phyloP scores from a whole-genome alignment of 2,888 invertebrate genomes.

The Brachypalpus laphriformis region DNA sequence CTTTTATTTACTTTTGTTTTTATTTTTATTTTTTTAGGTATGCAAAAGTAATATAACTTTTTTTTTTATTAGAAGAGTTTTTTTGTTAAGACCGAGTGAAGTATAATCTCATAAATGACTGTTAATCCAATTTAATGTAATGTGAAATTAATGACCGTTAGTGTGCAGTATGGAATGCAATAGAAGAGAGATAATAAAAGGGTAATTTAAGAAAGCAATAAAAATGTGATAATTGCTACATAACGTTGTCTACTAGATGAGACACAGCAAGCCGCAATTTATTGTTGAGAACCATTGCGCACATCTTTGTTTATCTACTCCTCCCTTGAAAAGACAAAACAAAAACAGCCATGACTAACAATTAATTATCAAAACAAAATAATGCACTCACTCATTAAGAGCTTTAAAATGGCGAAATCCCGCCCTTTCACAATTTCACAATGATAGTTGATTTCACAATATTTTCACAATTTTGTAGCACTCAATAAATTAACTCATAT shows the following conservation, averaged over 20 bases:
- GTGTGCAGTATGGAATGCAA: too few relatives aligned
- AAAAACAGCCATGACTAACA: neutral
- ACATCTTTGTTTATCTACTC: too few relatives aligned
- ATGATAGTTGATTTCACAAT: neutral
- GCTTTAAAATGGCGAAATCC: neutral
- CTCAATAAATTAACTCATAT: neutral
- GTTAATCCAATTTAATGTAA: constrained; percentile 51
- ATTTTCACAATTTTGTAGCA: neutral
- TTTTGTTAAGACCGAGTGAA: neutral
- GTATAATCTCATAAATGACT: constrained; percentile 38
- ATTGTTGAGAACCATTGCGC: too few relatives aligned
- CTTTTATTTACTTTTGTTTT: constrained; percentile 51
- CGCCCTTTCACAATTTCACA: neutral
- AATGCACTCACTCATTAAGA: neutral
- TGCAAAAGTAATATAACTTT: neutral
- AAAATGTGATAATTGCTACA: too few relatives aligned
- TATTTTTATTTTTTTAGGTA: constrained; percentile 7
- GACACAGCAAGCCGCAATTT: too few relatives aligned
- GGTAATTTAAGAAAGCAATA: neutral
- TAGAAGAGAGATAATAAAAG: too few relatives aligned
- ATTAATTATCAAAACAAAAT: neutral
- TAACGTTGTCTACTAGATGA: too few relatives aligned
- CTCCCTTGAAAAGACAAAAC: too few relatives aligned
- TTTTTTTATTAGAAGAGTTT: neutral
- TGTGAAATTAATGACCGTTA: constrained; percentile 48